These are phyloP conservation scores for Ifrita kowaldi DNA, from an alignment of 2,113 vertebrate species.

Conservation along the genomic window DNA sequence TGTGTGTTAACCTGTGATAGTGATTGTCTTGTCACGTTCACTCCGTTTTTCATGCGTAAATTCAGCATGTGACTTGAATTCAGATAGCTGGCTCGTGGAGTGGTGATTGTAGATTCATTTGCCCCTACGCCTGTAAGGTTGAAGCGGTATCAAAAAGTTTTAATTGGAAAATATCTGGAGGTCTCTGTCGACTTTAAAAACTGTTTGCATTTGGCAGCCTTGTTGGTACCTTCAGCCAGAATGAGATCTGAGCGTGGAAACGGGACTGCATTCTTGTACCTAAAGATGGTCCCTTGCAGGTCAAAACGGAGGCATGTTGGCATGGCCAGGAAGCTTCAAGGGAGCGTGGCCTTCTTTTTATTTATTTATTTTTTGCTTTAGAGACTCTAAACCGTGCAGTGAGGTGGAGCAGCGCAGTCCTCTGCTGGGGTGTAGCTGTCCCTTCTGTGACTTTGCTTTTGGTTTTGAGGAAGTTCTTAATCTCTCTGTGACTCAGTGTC, in stretches of 20 bases:
- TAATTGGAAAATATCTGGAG: background rate
- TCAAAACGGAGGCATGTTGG: background rate
- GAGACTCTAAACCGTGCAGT: too few species aligned
- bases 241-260: background rate
- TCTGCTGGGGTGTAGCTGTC: background rate
- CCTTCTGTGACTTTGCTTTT: background rate
- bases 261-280: background rate
- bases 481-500: constrained; percentile 36
- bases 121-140: background rate
- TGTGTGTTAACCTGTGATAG: background rate
- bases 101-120: background rate
- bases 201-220: background rate
- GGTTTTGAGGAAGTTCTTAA: constrained; percentile 50
- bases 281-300: background rate
- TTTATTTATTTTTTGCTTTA: rapidly evolving
- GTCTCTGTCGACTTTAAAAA: background rate
- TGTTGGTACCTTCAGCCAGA: background rate
- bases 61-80: background rate
- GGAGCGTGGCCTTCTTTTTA: rapidly evolving
- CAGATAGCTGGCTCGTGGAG: background rate
- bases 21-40: background rate
- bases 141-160: background rate
- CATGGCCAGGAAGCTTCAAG: background rate
- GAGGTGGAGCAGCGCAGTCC: background rate
- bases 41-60: background rate